Percentiles rank a stretch among this genome's conserved stretches.
phyloP scores from a whole-genome alignment of 1,140 invertebrate genomes.

The Bombus ignitus region DNA sequence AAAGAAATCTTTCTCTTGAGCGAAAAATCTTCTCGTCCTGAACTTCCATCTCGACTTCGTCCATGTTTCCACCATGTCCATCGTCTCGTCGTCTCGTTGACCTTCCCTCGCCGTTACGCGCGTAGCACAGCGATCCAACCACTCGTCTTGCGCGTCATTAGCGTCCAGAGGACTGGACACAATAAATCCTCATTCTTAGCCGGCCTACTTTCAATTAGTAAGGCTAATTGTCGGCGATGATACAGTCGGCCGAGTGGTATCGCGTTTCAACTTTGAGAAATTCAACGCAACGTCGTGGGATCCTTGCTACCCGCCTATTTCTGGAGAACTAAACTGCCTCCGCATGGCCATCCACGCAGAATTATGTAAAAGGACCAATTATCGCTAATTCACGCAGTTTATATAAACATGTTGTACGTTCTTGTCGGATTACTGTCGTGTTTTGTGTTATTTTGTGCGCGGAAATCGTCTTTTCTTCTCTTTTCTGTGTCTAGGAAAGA shows the following conservation, averaged over 20 bases:
- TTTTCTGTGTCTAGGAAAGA: too few species aligned
- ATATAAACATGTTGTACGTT: slow-evolving; percentile 42
- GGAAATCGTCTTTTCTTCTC: too few species aligned
- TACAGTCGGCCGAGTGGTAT: slow-evolving; percentile 39
- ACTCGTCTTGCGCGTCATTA: slow-evolving; percentile 34
- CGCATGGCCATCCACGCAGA: background rate
- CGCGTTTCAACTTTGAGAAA: slow-evolving; percentile 60
- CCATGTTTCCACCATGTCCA: background rate
- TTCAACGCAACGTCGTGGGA: slow-evolving; percentile 22
- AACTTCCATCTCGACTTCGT: background rate
- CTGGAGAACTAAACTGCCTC: background rate
- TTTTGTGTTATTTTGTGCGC: background rate
- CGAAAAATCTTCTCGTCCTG: background rate
- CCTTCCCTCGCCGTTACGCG: background rate
- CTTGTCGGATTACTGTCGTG: background rate
- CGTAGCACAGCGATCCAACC: background rate
- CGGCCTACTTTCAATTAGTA: slow-evolving; percentile 67
- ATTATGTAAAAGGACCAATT: slow-evolving; percentile 63
- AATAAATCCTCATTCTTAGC: slow-evolving; percentile 64
- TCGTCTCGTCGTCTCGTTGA: background rate
- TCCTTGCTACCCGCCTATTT: slow-evolving; percentile 11
- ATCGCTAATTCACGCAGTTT: slow-evolving; percentile 53
- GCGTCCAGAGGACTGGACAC: slow-evolving; percentile 42
- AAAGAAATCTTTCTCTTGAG: background rate
- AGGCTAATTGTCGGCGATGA: slow-evolving; percentile 50